A percentile compares a stretch with the other conserved stretches of the same genome.
Conservation (phyloP, 2,113 vertebrate species). For the Laterallus jamaicensis region DNA sequence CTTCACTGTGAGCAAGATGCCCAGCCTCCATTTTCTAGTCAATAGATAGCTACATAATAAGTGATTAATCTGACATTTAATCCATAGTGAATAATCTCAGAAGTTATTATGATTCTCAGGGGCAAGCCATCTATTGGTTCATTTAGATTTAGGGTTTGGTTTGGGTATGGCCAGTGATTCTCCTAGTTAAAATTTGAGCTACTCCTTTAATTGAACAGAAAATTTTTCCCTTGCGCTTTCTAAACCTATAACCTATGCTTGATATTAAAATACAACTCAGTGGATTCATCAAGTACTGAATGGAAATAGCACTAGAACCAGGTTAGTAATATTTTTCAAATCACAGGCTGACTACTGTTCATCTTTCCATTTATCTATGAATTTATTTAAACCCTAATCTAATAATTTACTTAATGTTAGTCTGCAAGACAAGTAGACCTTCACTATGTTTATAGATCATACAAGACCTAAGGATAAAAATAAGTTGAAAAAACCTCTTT, state of each 20-base stretch:
- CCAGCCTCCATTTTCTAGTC: neutral
- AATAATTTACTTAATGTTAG: neutral
- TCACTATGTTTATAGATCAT: neutral
- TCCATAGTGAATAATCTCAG: neutral
- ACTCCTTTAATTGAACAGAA: neutral
- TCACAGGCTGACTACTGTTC: neutral
- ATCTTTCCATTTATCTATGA: neutral
- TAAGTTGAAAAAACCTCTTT: neutral
- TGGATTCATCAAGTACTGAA: neutral
- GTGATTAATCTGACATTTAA: neutral
- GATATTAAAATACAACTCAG: neutral
- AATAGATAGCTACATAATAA: neutral
- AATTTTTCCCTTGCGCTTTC: neutral
- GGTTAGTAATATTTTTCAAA: neutral
- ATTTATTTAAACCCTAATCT: neutral
- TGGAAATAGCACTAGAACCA: neutral
- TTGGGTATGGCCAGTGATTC: neutral
- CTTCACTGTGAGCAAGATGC: neutral
- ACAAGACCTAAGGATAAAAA: neutral
- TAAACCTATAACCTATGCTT: neutral
- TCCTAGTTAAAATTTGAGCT: neutral
- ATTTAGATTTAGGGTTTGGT: neutral
- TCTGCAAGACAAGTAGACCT: neutral
- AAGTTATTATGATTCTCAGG: neutral
- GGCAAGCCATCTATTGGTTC: neutral